phyloP scores from a whole-genome alignment of 2,888 invertebrate species.

The Eurois occulta region DNA sequence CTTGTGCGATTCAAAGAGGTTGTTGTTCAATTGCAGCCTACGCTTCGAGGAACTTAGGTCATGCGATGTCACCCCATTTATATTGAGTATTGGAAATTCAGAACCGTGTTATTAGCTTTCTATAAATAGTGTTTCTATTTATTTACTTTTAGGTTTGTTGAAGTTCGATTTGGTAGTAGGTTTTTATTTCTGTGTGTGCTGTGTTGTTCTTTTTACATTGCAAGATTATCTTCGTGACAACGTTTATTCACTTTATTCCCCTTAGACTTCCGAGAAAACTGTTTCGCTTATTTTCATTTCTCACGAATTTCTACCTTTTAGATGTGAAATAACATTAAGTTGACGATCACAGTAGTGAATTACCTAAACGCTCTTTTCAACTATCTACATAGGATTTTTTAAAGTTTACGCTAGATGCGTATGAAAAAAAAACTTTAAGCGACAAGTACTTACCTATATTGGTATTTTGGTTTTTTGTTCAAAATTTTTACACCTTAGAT shows the following conservation, averaged over 20 bases:
- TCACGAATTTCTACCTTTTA: not conserved
- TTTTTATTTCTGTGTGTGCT: not conserved
- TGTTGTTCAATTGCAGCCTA: conserved; percentile 33
- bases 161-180: not conserved
- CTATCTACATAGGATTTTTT: not conserved
- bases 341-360: not conserved
- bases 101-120: conserved; percentile 40
- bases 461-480: not conserved
- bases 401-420: no score
- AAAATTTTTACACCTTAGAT: not conserved
- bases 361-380: not conserved
- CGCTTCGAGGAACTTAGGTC: conserved; percentile 29
- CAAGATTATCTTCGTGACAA: not conserved
- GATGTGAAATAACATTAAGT: not conserved
- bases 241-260: conserved; percentile 20
- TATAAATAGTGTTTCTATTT: conserved; percentile 32
- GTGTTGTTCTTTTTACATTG: not conserved
- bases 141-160: conserved; percentile 34
- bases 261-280: conserved; percentile 1
- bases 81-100: conserved; percentile 28
- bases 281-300: not conserved
- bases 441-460: no score
- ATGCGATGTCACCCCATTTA: conserved; percentile 19
- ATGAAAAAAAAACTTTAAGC: no score
- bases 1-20: conserved; percentile 41